phyloP scores from a whole-genome alignment of 2,797 vertebrate species.

The Eospalax fontanierii region DNA sequence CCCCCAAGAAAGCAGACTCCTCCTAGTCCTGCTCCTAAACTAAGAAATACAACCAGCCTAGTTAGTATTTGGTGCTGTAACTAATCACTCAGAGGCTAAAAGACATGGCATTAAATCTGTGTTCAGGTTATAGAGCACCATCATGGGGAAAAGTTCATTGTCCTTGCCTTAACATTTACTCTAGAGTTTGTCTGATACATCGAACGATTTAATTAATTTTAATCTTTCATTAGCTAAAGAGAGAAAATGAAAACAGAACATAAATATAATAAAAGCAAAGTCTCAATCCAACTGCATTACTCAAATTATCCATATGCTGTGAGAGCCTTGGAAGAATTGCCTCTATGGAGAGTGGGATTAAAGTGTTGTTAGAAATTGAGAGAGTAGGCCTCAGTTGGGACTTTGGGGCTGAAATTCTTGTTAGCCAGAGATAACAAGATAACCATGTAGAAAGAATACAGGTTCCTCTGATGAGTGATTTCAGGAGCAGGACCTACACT shows the following conservation, averaged over 20 bases:
- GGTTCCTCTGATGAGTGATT: not conserved
- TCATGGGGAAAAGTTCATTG: conserved; percentile 88
- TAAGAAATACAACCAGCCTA: conserved; percentile 82
- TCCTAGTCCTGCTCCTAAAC: conserved; percentile 82
- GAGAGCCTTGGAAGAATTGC: not conserved
- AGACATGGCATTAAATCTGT: conserved; percentile 89
- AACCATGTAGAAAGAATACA: not conserved
- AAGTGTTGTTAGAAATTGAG: conserved; percentile 57
- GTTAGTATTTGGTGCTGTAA: conserved; percentile 87
- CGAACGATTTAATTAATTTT: conserved; percentile 89
- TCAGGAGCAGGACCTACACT: conserved; percentile 19
- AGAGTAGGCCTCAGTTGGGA: not conserved
- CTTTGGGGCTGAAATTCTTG: not conserved
- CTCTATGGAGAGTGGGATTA: conserved; percentile 5
- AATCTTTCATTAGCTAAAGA: conserved; percentile 84
- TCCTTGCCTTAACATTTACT: conserved; percentile 87
- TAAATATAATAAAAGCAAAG: conserved; percentile 74
- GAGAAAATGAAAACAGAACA: conserved; percentile 80
- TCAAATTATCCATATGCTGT: conserved; percentile 68
- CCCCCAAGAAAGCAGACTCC: conserved; percentile 71
- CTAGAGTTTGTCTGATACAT: conserved; percentile 85
- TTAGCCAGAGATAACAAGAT: not conserved
- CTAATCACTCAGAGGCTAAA: conserved; percentile 89
- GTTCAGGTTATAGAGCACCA: conserved; percentile 88
- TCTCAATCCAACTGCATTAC: conserved; percentile 82